A percentile compares a stretch with the other conserved stretches of the same genome.
Evolutionary conservation across 2,797 vertebrate species (phyloP).

Genomic region (Sebastolobus alascanus): DNA sequence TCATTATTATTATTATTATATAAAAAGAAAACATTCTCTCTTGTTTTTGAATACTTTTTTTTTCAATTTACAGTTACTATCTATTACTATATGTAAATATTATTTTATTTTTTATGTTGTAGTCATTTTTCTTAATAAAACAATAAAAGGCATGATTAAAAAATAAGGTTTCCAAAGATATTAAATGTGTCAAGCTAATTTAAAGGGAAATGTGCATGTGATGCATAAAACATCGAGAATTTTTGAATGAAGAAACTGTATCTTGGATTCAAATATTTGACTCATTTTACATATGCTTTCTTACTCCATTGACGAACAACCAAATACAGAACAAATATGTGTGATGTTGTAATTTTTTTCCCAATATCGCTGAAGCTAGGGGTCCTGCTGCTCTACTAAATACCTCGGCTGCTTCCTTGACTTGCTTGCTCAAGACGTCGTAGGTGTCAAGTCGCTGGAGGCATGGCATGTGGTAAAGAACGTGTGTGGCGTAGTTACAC

Average conservation of each 20-base stretch:
- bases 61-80: too few species aligned
- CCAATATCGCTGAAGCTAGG: neutral
- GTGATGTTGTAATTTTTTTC: neutral
- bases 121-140: too few species aligned
- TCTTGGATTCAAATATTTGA: neutral
- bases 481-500: constrained; percentile 90
- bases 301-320: neutral
- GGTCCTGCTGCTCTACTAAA: constrained; percentile 8
- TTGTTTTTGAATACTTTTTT: too few species aligned
- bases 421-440: constrained; percentile 86
- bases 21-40: too few species aligned
- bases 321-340: neutral
- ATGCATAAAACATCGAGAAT: neutral
- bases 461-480: constrained; percentile 90
- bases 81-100: too few species aligned
- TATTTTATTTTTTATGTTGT: too few species aligned
- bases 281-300: neutral
- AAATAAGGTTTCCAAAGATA: neutral
- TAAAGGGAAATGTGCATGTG: neutral
- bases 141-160: too few species aligned
- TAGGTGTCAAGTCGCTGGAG: constrained; percentile 89
- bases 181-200: neutral
- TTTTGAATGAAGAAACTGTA: neutral
- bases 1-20: too few species aligned
- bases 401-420: constrained; percentile 92